Evolutionary conservation across 2,888 invertebrate species (phyloP).

Genomic region (Schizotus pectinicornis): DNA sequence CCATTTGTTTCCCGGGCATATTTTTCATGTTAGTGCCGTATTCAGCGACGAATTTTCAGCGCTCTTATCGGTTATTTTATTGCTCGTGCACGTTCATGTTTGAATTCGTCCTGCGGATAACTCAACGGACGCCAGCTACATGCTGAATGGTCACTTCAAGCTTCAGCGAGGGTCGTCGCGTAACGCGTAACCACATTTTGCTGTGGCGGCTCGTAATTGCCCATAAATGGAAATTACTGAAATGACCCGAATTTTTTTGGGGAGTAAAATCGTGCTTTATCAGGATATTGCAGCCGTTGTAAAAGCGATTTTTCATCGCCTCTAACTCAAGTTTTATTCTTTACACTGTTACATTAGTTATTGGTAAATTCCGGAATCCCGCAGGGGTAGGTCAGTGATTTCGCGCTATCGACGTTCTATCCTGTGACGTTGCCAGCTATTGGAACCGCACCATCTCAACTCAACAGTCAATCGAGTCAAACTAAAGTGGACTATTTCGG

Average conservation of each 20-base stretch:
- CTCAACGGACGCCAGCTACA: constrained; percentile 1
- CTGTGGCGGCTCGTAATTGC: constrained; percentile 3
- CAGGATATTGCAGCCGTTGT: not conserved
- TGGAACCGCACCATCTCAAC: constrained; percentile 14
- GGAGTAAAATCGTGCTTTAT: constrained; percentile 17
- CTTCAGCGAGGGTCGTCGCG: constrained; percentile 3
- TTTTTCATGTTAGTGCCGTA: constrained; percentile 23
- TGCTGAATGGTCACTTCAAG: constrained; percentile 10
- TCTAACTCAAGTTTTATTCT: constrained; percentile 7
- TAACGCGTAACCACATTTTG: constrained; percentile 2
- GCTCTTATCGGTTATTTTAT: constrained; percentile 29
- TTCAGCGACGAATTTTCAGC: constrained; percentile 23
- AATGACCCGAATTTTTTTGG: not conserved
- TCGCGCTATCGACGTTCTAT: constrained; percentile 14
- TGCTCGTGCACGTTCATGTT: constrained; percentile 27
- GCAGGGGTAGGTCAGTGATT: constrained; percentile 18
- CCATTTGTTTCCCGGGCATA: constrained; percentile 15
- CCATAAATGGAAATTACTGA: constrained; percentile 5
- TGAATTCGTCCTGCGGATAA: constrained; percentile 20
- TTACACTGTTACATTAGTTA: constrained; percentile 15
- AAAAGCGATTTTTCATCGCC: no score
- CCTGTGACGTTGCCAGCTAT: constrained; percentile 9
- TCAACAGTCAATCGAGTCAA: constrained; percentile 20
- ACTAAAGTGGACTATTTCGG: constrained; percentile 19
- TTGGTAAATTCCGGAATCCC: constrained; percentile 18